Evolutionary conservation across 2,113 vertebrate genomes (phyloP).

Genomic region (Epinephelus moara): DNA sequence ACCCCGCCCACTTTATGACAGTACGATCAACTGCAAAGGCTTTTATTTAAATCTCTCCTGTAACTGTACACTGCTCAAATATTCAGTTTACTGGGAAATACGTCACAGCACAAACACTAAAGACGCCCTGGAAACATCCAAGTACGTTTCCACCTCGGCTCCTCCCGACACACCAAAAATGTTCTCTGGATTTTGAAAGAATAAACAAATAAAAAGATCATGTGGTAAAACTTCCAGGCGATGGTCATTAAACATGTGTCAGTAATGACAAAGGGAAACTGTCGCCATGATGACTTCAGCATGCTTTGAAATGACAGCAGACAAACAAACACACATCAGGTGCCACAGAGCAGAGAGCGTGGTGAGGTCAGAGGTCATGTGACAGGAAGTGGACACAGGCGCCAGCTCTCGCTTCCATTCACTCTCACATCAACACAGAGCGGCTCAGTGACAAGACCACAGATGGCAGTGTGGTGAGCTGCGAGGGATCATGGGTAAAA

Average conservation of each 20-base stretch:
- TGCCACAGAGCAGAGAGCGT: slow-evolving; percentile 27
- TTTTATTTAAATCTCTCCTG: too few species aligned
- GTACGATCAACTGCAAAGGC: too few species aligned
- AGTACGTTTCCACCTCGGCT: too few species aligned
- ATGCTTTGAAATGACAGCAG: slow-evolving; percentile 37
- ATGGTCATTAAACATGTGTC: neutral
- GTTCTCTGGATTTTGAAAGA: neutral
- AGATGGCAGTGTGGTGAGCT: slow-evolving; percentile 11
- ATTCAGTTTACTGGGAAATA: too few species aligned
- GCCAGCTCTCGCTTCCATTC: slow-evolving; percentile 14
- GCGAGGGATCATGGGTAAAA: slow-evolving; percentile 33
- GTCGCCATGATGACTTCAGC: neutral
- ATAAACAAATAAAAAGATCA: neutral
- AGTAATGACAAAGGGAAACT: neutral
- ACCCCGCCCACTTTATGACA: too few species aligned
- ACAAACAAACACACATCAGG: neutral
- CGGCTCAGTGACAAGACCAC: neutral
- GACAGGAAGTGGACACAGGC: slow-evolving; percentile 33
- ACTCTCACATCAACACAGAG: slow-evolving; percentile 23
- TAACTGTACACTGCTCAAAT: too few species aligned
- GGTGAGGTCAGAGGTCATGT: slow-evolving; percentile 23
- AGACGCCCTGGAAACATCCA: too few species aligned
- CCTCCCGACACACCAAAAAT: too few species aligned
- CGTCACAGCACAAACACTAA: too few species aligned
- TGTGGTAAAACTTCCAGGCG: neutral